phyloP scores from a whole-genome alignment of 2,888 invertebrate genomes.

The Mythimna impura region DNA sequence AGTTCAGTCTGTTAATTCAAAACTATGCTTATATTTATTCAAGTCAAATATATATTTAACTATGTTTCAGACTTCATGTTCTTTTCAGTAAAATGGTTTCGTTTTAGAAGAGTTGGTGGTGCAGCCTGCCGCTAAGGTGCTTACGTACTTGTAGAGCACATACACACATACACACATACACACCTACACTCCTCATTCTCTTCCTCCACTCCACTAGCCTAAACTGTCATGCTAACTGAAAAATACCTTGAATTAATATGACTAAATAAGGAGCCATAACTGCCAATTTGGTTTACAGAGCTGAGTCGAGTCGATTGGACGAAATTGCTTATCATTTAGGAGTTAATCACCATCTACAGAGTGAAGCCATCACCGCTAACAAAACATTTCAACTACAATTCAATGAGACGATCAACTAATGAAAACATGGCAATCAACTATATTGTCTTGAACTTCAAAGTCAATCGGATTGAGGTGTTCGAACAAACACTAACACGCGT shows the following conservation, averaged over 20 bases:
- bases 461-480: slow-evolving; percentile 60
- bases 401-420: slow-evolving; percentile 54
- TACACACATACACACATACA: no score
- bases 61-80: no score
- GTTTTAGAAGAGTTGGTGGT: background rate
- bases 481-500: slow-evolving; percentile 64
- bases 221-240: background rate
- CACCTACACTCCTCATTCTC: no score
- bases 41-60: no score
- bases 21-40: no score
- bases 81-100: background rate
- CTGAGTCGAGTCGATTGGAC: no score
- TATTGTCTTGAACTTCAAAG: slow-evolving; percentile 66
- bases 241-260: background rate
- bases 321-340: background rate
- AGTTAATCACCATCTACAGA: background rate
- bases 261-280: background rate
- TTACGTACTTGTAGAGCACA: no score
- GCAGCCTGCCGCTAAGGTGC: no score
- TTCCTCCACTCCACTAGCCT: background rate
- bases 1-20: no score
- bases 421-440: slow-evolving; percentile 65
- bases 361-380: background rate
- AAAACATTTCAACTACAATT: slow-evolving; percentile 30
- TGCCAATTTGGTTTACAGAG: no score